Evolutionary conservation across 2,888 invertebrate genomes (phyloP).

Genomic region (Idaea straminata): DNA sequence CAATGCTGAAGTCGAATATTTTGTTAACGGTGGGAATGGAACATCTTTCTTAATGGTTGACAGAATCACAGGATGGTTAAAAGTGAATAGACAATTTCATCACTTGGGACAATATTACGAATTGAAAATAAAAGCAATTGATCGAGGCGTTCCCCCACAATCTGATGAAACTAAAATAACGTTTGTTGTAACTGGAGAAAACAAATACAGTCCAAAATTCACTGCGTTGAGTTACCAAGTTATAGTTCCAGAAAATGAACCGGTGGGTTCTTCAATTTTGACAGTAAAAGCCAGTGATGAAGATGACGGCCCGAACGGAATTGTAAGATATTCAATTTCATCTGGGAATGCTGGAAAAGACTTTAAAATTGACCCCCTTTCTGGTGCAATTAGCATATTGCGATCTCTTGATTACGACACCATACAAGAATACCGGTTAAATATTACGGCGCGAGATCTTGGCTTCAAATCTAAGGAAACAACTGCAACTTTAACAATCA

Average conservation of each 20-base stretch:
- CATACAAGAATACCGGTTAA: slow-evolving; percentile 90
- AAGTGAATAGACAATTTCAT: slow-evolving; percentile 81
- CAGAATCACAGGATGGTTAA: slow-evolving; percentile 89
- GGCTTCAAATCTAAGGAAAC: slow-evolving; percentile 89
- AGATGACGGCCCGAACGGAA: slow-evolving; percentile 94
- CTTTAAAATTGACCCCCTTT: slow-evolving; percentile 87
- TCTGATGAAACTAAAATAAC: slow-evolving; percentile 86
- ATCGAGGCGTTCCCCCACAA: slow-evolving; percentile 93
- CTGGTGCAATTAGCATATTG: slow-evolving; percentile 89
- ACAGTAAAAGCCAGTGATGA: slow-evolving; percentile 91
- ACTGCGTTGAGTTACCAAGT: slow-evolving; percentile 92
- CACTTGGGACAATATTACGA: slow-evolving; percentile 83
- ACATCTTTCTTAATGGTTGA: slow-evolving; percentile 87
- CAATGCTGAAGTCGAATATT: slow-evolving; percentile 93
- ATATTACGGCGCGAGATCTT: slow-evolving; percentile 92
- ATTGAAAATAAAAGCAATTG: slow-evolving; percentile 87
- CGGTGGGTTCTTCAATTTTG: slow-evolving; percentile 90
- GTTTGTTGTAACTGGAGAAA: slow-evolving; percentile 92
- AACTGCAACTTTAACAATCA: slow-evolving; percentile 90
- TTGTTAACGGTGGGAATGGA: slow-evolving; percentile 87
- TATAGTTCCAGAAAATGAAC: slow-evolving; percentile 94
- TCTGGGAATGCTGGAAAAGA: slow-evolving; percentile 90
- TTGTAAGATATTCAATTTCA: slow-evolving; percentile 90
- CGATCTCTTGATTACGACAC: slow-evolving; percentile 92
- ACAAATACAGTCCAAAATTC: slow-evolving; percentile 89